Evolutionary conservation across 37 sponge, comb jelly and placozoan genomes (phyloP).

Genomic region (Geodia barretti): DNA sequence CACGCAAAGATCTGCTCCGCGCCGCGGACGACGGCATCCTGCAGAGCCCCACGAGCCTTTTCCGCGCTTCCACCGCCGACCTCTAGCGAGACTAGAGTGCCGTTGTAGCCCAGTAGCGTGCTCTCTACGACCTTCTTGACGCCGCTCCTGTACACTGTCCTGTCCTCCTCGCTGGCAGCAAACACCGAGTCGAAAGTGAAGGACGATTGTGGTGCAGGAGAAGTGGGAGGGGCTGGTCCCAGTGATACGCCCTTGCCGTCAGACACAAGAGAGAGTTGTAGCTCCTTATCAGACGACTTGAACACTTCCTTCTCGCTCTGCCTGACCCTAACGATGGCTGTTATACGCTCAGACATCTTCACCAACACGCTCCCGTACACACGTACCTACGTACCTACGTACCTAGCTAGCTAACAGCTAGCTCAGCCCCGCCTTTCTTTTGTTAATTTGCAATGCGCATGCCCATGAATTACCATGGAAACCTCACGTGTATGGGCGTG

Average conservation of each 20-base stretch:
- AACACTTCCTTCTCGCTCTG: neutral
- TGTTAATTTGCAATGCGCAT: neutral
- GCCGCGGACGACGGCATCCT: slow-evolving; percentile 34
- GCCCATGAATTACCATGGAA: neutral
- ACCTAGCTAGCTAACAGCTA: too few species aligned
- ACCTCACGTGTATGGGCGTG: neutral
- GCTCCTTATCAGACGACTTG: neutral
- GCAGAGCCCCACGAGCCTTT: neutral
- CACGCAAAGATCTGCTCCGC: slow-evolving; percentile 66
- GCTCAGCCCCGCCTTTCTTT: too few species aligned
- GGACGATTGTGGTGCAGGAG: neutral
- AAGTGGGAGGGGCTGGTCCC: slow-evolving; percentile 48
- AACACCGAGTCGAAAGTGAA: slow-evolving; percentile 52
- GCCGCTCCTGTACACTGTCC: slow-evolving; percentile 38
- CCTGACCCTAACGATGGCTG: neutral
- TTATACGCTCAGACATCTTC: neutral
- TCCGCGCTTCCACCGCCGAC: neutral
- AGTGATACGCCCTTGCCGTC: neutral
- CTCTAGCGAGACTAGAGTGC: slow-evolving; percentile 67
- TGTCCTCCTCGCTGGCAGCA: neutral
- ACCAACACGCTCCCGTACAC: too few species aligned
- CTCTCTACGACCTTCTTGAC: slow-evolving; percentile 65
- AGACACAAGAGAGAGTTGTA: neutral
- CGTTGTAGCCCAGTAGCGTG: slow-evolving; percentile 72
- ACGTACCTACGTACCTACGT: too few species aligned